Evolutionary conservation across 2,797 vertebrate species (phyloP).

Genomic region (Myripristis jacobus): DNA sequence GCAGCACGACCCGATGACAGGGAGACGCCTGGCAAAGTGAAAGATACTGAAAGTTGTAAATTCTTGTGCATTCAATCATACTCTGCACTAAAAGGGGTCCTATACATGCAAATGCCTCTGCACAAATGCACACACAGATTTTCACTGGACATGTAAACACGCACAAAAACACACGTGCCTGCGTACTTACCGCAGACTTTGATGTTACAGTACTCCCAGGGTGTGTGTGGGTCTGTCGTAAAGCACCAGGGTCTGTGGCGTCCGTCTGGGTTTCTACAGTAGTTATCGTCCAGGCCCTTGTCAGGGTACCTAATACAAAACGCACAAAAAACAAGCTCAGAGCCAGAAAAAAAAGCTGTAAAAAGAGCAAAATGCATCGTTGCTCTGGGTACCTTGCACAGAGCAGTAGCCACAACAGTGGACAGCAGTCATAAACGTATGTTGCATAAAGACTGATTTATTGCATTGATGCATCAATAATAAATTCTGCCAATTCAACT

Average conservation of each 20-base stretch:
- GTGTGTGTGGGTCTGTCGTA: slow-evolving; percentile 93
- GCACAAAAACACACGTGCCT: slow-evolving; percentile 52
- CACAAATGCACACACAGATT: slow-evolving; percentile 18
- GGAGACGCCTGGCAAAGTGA: slow-evolving; percentile 43
- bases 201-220: slow-evolving; percentile 98
- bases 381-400: neutral
- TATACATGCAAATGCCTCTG: slow-evolving; percentile 23
- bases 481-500: too few species aligned
- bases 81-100: slow-evolving; percentile 7
- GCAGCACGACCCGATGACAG: slow-evolving; percentile 22
- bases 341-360: slow-evolving; percentile 6
- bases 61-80: slow-evolving; percentile 65
- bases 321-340: slow-evolving; percentile 27
- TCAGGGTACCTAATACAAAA: slow-evolving; percentile 88
- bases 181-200: slow-evolving; percentile 92
- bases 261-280: slow-evolving; percentile 97
- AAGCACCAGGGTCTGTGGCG: slow-evolving; percentile 97
- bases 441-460: too few species aligned
- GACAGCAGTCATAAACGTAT: too few species aligned
- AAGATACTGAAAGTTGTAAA: slow-evolving; percentile 86
- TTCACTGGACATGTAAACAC: slow-evolving; percentile 31
- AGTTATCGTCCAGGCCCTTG: slow-evolving; percentile 98
- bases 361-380: neutral
- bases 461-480: too few species aligned
- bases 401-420: neutral